These are phyloP conservation scores for Centruroides vittatus DNA, from an alignment of 1,140 invertebrate species.

Conservation along the genomic window DNA sequence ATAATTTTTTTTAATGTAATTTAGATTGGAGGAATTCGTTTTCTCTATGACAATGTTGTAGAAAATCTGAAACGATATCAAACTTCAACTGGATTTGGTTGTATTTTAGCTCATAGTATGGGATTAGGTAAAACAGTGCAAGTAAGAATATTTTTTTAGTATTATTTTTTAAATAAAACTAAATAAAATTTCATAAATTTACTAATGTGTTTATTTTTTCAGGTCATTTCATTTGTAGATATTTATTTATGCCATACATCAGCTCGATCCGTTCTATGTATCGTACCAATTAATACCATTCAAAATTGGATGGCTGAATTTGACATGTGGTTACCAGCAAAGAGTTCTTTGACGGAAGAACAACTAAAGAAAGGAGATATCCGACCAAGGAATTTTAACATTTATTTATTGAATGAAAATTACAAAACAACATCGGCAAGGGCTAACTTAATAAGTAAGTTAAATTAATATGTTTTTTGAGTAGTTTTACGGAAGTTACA, in stretches of 20 bases:
- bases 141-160: conserved; percentile 27
- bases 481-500: too few species aligned
- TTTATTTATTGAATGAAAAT: conserved; percentile 84
- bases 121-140: conserved; percentile 98
- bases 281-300: conserved; percentile 97
- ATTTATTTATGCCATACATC: conserved; percentile 81
- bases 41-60: conserved; percentile 92
- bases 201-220: conserved; percentile 5
- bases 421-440: conserved; percentile 79
- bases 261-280: conserved; percentile 80
- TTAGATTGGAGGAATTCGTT: conserved; percentile 87
- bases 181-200: neutral
- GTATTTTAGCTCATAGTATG: conserved; percentile 98
- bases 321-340: conserved; percentile 81
- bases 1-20: conserved; percentile 5
- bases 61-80: conserved; percentile 77
- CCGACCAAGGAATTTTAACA: conserved; percentile 60
- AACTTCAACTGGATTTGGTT: conserved; percentile 86
- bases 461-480: neutral
- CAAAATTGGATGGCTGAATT: conserved; percentile 98
- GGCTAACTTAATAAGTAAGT: conserved; percentile 47
- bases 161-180: too few species aligned
- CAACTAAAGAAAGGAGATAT: conserved; percentile 19
- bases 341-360: conserved; percentile 20
- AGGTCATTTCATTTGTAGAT: conserved; percentile 84